Base-by-base conservation (phyloP, 2,113 vertebrate genomes). In the Gambusia holbrooki region DNA sequence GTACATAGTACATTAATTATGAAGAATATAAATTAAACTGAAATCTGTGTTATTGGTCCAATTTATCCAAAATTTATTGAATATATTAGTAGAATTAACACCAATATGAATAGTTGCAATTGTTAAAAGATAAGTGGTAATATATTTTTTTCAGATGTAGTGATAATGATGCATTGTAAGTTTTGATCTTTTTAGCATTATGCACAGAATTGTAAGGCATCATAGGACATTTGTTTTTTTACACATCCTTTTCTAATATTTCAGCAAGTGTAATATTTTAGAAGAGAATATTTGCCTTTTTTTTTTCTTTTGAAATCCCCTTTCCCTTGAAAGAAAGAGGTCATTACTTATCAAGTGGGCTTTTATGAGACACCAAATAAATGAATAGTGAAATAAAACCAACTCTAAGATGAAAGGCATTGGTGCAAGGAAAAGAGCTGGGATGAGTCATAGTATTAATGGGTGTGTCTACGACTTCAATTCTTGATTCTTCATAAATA, bases 311-410 rank as follows among this genome's bases (percentile, higher is more conserved):
- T 79, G 40, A 83, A 72, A 65, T 68, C 73, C 33, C 66, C 54
- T 88, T 88, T 45, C 75, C 64, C 84, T 90, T 92, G 79, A 93
- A 92, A 90, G 86, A 93, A 93, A 81, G 81, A 91, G 87, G 85
- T 88, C 85, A 86, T 83, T 75, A 29, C 81, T 87, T 92, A 78
- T 83, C 73, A 40, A 87, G 75, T 75, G 72, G 64, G 64, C 79
- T 73, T 67, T 42, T 71, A 54, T 79, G 73, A 86, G 74, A 73
- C 45, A 62, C 82, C 74, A 84, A 86, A 79, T 79, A 83, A 83
- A 80, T 76, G 78, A 89, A 87, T 81, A 82, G 89, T 77, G 76
- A 85, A 90, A 79, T 86, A 72, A 87, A 91, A 81, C 73, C 17
- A 35, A 85, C 72, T 90, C 86, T 88, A 92, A 93, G 89, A 86